A percentile compares a stretch with the other conserved stretches of the same genome.
phyloP scores from a whole-genome alignment of 2,888 invertebrate species.

The Spisula subtruncata region DNA sequence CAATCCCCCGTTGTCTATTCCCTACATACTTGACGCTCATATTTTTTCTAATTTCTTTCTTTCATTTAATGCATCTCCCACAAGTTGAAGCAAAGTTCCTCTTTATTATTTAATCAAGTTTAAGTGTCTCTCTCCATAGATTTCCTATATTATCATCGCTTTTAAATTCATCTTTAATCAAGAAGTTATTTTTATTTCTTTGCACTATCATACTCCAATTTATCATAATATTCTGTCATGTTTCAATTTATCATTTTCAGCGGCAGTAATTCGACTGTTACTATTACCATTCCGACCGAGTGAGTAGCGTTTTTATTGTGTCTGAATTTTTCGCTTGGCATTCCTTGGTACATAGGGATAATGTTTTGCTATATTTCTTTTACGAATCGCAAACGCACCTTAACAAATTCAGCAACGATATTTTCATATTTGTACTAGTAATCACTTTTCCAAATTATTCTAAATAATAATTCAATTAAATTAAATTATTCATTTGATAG shows the following conservation, averaged over 20 bases:
- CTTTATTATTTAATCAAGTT: conserved; percentile 15
- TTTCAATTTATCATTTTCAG: conserved; percentile 20
- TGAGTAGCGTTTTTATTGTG: background rate
- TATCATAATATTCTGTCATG: conserved; percentile 2
- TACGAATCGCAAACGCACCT: too few relatives aligned
- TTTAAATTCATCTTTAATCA: conserved; percentile 9
- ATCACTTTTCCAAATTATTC: background rate
- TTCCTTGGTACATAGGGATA: background rate
- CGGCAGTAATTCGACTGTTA: background rate
- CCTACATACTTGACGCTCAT: too few relatives aligned
- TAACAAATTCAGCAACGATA: too few relatives aligned
- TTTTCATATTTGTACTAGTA: too few relatives aligned
- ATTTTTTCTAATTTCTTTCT: background rate
- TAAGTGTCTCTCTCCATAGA: background rate
- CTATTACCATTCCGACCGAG: background rate
- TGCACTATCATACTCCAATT: background rate
- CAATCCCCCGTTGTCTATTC: too few relatives aligned
- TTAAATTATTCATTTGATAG: background rate
- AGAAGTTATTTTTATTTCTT: conserved; percentile 14
- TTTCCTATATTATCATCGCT: conserved; percentile 15
- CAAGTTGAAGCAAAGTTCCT: background rate
- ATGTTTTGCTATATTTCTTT: too few relatives aligned
- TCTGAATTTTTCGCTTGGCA: background rate
- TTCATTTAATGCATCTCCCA: background rate
- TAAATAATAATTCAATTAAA: background rate